Evolutionary conservation across 92 coral and sea anemone species (phyloP), one percentile per base, ranked within the genome.

Genomic region (Zoanthus solanderi): DNA sequence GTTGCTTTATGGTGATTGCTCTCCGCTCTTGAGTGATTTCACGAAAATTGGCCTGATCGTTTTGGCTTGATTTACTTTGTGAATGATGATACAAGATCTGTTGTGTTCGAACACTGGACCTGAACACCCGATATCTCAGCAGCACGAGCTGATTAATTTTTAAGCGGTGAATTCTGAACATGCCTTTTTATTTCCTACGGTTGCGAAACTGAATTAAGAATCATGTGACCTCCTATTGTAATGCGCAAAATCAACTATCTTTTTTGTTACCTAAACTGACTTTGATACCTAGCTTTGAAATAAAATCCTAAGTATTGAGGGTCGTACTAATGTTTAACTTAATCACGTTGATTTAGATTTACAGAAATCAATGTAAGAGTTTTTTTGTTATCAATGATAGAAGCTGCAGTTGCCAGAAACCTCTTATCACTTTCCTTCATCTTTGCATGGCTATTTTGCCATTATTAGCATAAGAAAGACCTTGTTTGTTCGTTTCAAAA

Each of bases 171-270:
- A 81, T 81, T 81, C 75, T 81, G 85, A 53, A 81, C 73, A 66
- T 81, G 75, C 85, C 85, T 81, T 81, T 81, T 81, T 81, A 67
- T 81, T 45, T 81, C 85, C 85, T 81, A 81, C 85, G 85, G 85
- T 81, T 81, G 71, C 66, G 85, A 50, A 71, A 66, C 75, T 15
- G 85, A 81, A 81, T 46, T 65, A 65, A 66, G 85, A 65, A 58
- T 66, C 85, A 81, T 81, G 74, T 81, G 85, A 81, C 75, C 75
- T 66, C 2, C 75, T 66, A 81, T 81, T 81, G 85, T 81, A 18
- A n/a, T 42, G 47, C 75, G 65, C 75, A 75, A 81, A 81, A 81
- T 81, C 85, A 81, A 75, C 75, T 66, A 4, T 13, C 58, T 45
- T 44, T 17, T 46, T 23, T 63, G 47, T 9, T 75, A 66, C 75